Evolutionary conservation across 1,140 invertebrate genomes (phyloP).

Genomic region (Lucilia cuprina): DNA sequence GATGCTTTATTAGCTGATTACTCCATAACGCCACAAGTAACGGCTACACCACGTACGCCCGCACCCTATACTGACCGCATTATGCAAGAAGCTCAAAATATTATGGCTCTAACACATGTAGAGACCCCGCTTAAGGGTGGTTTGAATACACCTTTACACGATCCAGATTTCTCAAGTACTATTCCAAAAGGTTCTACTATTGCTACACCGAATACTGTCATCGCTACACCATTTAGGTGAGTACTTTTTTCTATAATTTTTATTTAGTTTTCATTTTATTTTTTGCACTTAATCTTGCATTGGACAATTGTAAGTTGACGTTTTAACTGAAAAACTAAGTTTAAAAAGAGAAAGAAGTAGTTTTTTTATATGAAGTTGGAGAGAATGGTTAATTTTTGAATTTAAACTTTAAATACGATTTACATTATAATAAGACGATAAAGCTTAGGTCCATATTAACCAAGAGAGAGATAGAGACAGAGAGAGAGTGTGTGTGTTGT

Average conservation of each 20-base stretch:
- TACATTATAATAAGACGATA: too few relatives aligned
- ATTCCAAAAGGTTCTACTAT: constrained; percentile 77
- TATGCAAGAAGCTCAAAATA: constrained; percentile 95
- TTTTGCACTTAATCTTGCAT: too few relatives aligned
- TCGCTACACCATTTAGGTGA: constrained; percentile 87
- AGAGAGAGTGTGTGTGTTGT: too few relatives aligned
- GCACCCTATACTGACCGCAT: constrained; percentile 76
- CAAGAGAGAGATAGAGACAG: too few relatives aligned
- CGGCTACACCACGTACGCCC: constrained; percentile 87
- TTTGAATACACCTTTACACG: constrained; percentile 89
- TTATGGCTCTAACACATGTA: constrained; percentile 96
- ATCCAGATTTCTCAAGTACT: constrained; percentile 86
- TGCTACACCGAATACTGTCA: constrained; percentile 93
- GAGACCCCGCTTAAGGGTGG: constrained; percentile 98
- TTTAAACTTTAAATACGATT: too few relatives aligned
- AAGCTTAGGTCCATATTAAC: too few relatives aligned
- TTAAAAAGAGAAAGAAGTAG: too few relatives aligned
- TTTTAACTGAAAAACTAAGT: too few relatives aligned
- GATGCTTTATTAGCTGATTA: constrained; percentile 93
- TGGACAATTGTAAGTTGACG: too few relatives aligned
- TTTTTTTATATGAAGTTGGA: too few relatives aligned
- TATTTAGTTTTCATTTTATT: too few relatives aligned
- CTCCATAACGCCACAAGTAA: constrained; percentile 78
- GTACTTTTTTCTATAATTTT: background rate
- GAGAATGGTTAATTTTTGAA: too few relatives aligned